Conservation (phyloP, 92 coral and sea anemone species). For the Porites lobata region DNA sequence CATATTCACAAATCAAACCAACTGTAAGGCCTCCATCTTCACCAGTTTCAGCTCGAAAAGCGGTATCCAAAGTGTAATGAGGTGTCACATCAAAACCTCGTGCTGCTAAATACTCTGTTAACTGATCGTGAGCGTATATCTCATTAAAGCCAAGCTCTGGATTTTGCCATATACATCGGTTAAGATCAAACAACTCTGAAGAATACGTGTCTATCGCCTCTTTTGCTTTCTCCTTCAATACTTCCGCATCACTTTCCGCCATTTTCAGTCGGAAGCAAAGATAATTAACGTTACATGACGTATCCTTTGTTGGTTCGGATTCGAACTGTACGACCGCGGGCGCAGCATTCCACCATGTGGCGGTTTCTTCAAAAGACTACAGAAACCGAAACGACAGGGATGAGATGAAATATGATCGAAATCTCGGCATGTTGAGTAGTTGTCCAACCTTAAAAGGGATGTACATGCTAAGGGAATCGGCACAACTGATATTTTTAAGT, state of each 20-base stretch:
- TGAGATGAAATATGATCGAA: too few species aligned
- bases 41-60: conserved; percentile 79
- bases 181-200: conserved; percentile 66
- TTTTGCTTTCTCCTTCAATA: conserved; percentile 43
- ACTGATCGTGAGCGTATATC: conserved; percentile 74
- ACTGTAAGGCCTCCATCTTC: conserved; percentile 53
- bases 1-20: conserved; percentile 81
- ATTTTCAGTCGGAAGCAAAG: background rate
- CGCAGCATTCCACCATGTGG: too few species aligned
- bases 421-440: too few species aligned
- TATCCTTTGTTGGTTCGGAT: too few species aligned
- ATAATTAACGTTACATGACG: too few species aligned
- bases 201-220: conserved; percentile 80
- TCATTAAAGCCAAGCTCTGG: conserved; percentile 82
- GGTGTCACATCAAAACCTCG: conserved; percentile 76
- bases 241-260: conserved; percentile 16
- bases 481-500: too few species aligned
- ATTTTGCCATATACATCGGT: conserved; percentile 81
- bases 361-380: too few species aligned
- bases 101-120: conserved; percentile 72
- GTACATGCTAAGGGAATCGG: too few species aligned
- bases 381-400: too few species aligned
- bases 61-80: conserved; percentile 80
- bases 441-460: too few species aligned
- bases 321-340: too few species aligned